Percentiles rank a stretch among this genome's conserved stretches.
phyloP scores from a whole-genome alignment of 2,113 vertebrate species.

The Azemiops feae region DNA sequence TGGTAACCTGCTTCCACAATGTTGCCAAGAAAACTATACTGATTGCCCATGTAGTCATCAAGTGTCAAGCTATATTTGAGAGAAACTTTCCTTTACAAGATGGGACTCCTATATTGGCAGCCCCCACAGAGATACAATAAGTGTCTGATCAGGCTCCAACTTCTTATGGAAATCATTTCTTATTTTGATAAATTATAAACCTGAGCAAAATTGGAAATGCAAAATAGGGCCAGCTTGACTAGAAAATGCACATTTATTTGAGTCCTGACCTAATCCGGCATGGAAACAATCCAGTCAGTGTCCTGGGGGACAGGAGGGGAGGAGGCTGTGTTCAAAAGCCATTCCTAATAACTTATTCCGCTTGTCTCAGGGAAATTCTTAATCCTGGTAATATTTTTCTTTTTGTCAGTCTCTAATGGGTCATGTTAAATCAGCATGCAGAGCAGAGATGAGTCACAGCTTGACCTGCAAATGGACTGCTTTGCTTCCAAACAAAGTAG shows the following conservation, averaged over 20 bases:
- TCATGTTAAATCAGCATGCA: neutral
- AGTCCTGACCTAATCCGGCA: neutral
- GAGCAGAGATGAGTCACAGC: neutral
- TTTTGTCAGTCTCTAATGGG: constrained; percentile 3
- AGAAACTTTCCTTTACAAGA: neutral
- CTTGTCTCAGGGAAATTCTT: neutral
- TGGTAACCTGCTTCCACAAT: neutral
- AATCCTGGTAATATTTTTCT: neutral
- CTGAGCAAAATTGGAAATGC: neutral
- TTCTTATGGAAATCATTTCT: neutral
- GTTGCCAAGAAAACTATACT: neutral
- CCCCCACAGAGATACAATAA: neutral
- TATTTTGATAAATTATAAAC: neutral
- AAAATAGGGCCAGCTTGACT: neutral
- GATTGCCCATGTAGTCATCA: neutral
- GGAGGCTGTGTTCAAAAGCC: neutral
- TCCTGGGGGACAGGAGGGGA: too few relatives aligned
- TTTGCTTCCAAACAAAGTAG: neutral
- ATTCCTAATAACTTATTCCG: constrained; percentile 10
- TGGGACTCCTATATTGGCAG: neutral
- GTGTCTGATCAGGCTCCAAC: neutral
- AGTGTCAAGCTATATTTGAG: neutral
- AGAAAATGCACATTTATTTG: neutral
- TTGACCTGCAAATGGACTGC: neutral
- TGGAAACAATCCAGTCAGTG: neutral